Conservation (phyloP, 2,888 invertebrate genomes). For the Lymantria monacha region DNA sequence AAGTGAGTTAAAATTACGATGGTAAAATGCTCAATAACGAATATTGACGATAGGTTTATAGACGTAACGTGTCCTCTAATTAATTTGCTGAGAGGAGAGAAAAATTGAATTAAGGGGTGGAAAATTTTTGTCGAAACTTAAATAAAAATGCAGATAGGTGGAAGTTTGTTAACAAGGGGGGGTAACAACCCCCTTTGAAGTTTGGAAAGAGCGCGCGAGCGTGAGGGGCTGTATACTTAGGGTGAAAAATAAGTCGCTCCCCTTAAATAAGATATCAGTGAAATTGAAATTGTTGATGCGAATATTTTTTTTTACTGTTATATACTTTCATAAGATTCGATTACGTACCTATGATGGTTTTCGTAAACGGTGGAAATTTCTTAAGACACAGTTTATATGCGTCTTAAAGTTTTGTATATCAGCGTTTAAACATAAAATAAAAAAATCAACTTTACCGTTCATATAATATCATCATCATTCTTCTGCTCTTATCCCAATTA, state of each 20-base stretch:
- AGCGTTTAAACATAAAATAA: too few relatives aligned
- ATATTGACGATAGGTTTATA: slow-evolving; percentile 6
- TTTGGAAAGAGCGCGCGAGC: slow-evolving; percentile 39
- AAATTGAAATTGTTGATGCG: slow-evolving; percentile 42
- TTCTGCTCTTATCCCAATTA: too few relatives aligned
- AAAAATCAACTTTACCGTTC: too few relatives aligned
- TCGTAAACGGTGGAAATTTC: too few relatives aligned
- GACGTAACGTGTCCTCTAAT: slow-evolving; percentile 40
- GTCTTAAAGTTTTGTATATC: too few relatives aligned
- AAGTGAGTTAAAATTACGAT: too few relatives aligned
- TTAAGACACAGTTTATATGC: too few relatives aligned
- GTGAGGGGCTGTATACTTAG: slow-evolving; percentile 58
- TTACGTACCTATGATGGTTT: neutral
- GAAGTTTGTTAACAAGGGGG: slow-evolving; percentile 62
- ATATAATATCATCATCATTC: too few relatives aligned
- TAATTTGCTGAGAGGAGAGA: slow-evolving; percentile 50
- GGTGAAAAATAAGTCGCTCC: slow-evolving; percentile 71
- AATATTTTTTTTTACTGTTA: slow-evolving; percentile 26
- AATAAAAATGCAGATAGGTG: slow-evolving; percentile 67
- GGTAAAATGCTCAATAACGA: too few relatives aligned
- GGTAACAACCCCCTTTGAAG: slow-evolving; percentile 62
- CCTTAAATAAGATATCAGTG: slow-evolving; percentile 56
- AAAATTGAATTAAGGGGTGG: slow-evolving; percentile 67
- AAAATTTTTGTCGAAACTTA: slow-evolving; percentile 75
- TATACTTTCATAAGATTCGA: slow-evolving; percentile 11